Base-by-base conservation (phyloP, 2,888 invertebrate genomes). In the Hypselothyrea guttata region DNA sequence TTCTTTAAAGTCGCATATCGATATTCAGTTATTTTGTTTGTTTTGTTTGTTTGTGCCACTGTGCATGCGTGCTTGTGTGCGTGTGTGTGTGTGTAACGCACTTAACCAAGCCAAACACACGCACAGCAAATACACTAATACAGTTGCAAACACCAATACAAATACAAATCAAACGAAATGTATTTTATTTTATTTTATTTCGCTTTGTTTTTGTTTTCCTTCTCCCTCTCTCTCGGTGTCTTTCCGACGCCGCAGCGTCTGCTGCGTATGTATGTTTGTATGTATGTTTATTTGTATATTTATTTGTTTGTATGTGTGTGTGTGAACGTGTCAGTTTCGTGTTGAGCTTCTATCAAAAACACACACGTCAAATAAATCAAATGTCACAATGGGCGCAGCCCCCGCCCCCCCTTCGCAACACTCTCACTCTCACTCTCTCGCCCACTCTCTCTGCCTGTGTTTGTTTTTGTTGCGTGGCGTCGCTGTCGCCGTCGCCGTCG, bases 361-460 rank as follows among this genome's bases (percentile, higher is more conserved):
- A 86, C 87, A 87, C 87, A 86, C 79, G 84, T 87, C 86, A 87
- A 87, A 88, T 88, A 88, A 88, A 88, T 88, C 88, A 88, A 84
- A 76, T 87, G 88, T 88, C 88, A 86, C 81, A 85, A 81, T 84
- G 79, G 75, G 71, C 69, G 62, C 13, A 45, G 18, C 53, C 53
- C 31, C 41, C 42, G 1, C 42, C 22, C 4, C 28, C 31, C 35
- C 8, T 8, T 34, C 7, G 22, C 18, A 7, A 7, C n/a, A 5
- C 12, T 41, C 4, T n/a, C 30, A 1, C 3, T 51, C 33, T 11
- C 35, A 15, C 31, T 33, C 34, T 46, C 12, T 41, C 34, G 44
- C 33, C 66, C 33, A 75, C 77, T 68, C 77, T 71, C 53, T 66
- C 51, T 71, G 49, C 48, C 56, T 70, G 56, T 47, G 48, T 49